A percentile compares a stretch with the other conserved stretches of the same genome.
Conservation (phyloP, 2,888 invertebrate species). For the Heteromyza rotundicornis region DNA sequence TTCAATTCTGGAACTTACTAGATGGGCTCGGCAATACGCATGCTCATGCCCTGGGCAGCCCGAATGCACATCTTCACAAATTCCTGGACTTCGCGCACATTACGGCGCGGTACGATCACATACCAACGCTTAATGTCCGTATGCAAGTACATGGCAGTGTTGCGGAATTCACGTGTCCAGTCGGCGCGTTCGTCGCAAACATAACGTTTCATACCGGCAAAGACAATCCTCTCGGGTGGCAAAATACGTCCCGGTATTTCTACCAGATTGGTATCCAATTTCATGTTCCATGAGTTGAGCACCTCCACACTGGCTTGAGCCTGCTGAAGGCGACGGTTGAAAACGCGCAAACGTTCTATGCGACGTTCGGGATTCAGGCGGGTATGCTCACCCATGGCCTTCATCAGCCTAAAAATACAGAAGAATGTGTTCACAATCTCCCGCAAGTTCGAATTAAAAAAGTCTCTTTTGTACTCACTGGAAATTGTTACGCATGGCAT, state of each 20-base stretch:
- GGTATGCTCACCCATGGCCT: slow-evolving; percentile 75
- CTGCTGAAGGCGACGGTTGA: slow-evolving; percentile 69
- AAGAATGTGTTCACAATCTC: no score
- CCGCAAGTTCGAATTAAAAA: no score
- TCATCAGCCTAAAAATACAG: slow-evolving; percentile 72
- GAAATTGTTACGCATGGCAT: slow-evolving; percentile 71
- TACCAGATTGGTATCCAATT: slow-evolving; percentile 70
- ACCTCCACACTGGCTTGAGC: slow-evolving; percentile 66
- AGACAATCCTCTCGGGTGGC: slow-evolving; percentile 69
- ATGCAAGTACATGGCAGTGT: slow-evolving; percentile 59
- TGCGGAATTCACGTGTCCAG: slow-evolving; percentile 76
- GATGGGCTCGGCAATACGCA: slow-evolving; percentile 61
- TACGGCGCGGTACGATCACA: slow-evolving; percentile 52
- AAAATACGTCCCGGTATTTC: slow-evolving; percentile 72
- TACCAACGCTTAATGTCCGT: slow-evolving; percentile 59
- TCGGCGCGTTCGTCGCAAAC: slow-evolving; percentile 68
- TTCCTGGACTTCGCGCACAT: slow-evolving; percentile 48
- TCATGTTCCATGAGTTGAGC: slow-evolving; percentile 75
- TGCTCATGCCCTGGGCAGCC: slow-evolving; percentile 64
- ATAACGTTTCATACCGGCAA: slow-evolving; percentile 57
- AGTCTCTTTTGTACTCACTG: slow-evolving; percentile 68
- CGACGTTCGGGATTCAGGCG: slow-evolving; percentile 74
- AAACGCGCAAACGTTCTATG: slow-evolving; percentile 71
- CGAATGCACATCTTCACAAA: slow-evolving; percentile 54
- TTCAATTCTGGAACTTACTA: no score